Evolutionary conservation across 2,797 vertebrate species (phyloP).

Genomic region (Etheostoma nigrum): DNA sequence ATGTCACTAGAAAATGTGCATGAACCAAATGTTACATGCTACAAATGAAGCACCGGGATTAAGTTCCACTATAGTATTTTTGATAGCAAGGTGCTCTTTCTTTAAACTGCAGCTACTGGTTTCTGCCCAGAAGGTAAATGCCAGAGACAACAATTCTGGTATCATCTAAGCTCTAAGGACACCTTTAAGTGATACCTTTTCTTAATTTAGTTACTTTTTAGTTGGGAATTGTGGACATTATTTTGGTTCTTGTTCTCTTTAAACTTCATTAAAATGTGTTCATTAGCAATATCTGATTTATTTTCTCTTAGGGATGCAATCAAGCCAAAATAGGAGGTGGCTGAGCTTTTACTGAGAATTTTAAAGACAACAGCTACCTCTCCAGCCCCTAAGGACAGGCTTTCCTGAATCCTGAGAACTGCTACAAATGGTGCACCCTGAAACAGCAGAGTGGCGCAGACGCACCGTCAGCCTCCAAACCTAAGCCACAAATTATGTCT

Average conservation of each 20-base stretch:
- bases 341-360: conserved; percentile 31
- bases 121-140: conserved; percentile 23
- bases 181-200: neutral
- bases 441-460: conserved; percentile 85
- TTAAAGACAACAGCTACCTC: conserved; percentile 64
- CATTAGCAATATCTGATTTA: conserved; percentile 10
- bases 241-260: neutral
- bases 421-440: conserved; percentile 77
- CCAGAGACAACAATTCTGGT: neutral
- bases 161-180: neutral
- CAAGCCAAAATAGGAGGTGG: conserved; percentile 31
- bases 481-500: conserved; percentile 87
- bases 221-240: neutral
- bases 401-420: conserved; percentile 69
- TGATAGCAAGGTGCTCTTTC: conserved; percentile 36
- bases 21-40: conserved; percentile 70
- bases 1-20: conserved; percentile 77
- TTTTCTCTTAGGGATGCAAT: conserved; percentile 22
- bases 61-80: conserved; percentile 54
- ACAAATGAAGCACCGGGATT: conserved; percentile 67
- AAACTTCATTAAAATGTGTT: neutral
- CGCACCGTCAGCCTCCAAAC: conserved; percentile 88
- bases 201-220: neutral
- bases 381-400: conserved; percentile 50
- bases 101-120: conserved; percentile 24